Evolutionary conservation across 2,888 invertebrate species (phyloP).

Genomic region (Mesodorylaimus sp.): DNA sequence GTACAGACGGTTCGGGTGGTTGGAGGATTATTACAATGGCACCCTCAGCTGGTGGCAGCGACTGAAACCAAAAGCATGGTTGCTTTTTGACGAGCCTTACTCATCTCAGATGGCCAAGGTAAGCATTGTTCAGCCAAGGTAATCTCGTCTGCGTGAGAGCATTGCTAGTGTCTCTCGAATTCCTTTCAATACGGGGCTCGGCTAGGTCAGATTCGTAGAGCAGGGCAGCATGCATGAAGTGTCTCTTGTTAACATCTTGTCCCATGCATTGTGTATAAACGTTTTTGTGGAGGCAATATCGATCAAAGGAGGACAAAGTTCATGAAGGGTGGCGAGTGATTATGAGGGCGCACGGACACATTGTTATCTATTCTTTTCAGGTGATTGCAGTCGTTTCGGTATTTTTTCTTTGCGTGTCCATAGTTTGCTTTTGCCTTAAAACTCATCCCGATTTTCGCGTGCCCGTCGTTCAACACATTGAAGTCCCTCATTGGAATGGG

Average conservation of each 20-base stretch:
- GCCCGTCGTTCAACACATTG: slow-evolving; percentile 40
- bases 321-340: too few species aligned
- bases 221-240: too few species aligned
- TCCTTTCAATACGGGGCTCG: too few species aligned
- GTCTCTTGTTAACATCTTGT: too few species aligned
- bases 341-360: too few species aligned
- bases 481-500: too few species aligned
- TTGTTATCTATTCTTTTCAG: too few species aligned
- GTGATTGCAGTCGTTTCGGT: slow-evolving; percentile 79
- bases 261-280: too few species aligned
- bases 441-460: slow-evolving; percentile 88
- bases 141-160: background rate
- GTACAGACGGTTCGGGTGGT: slow-evolving; percentile 89
- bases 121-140: slow-evolving; percentile 14
- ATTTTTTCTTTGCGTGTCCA: slow-evolving; percentile 87
- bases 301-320: too few species aligned
- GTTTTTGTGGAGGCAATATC: too few species aligned
- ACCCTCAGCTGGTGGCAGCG: slow-evolving; percentile 60
- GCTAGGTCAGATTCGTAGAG: too few species aligned
- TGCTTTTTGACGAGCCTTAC: slow-evolving; percentile 95
- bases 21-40: slow-evolving; percentile 77
- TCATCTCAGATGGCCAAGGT: slow-evolving; percentile 95
- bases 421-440: slow-evolving; percentile 84
- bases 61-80: slow-evolving; percentile 93
- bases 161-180: too few species aligned